phyloP scores from a whole-genome alignment of 2,888 invertebrate species.

The Mamestra brassicae region DNA sequence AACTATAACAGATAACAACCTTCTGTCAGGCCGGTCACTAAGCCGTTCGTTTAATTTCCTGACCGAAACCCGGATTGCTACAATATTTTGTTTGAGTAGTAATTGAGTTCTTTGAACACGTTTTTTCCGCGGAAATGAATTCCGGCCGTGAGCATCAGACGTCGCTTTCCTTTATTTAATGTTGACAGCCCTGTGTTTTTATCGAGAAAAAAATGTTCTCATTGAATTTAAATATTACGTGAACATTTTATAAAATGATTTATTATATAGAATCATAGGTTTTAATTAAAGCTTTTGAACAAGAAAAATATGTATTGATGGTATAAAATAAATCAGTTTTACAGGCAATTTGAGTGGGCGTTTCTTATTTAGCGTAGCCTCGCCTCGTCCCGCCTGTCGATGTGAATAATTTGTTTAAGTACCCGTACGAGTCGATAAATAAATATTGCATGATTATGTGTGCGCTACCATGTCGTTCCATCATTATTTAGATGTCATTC shows the following conservation, averaged over 20 bases:
- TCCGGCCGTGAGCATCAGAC: slow-evolving; percentile 72
- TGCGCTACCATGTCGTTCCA: slow-evolving; percentile 58
- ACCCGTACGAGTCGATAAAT: slow-evolving; percentile 46
- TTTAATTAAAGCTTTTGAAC: slow-evolving; percentile 57
- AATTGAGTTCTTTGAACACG: slow-evolving; percentile 88
- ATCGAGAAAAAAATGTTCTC: slow-evolving; percentile 54
- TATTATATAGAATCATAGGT: slow-evolving; percentile 49
- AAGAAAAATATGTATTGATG: slow-evolving; percentile 40
- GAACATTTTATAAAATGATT: slow-evolving; percentile 51
- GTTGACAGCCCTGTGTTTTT: slow-evolving; percentile 66
- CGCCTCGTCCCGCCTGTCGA: slow-evolving; percentile 35
- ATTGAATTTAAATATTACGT: slow-evolving; percentile 65
- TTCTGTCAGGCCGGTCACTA: slow-evolving; percentile 82
- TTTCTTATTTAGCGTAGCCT: slow-evolving; percentile 53
- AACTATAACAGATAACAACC: slow-evolving; percentile 86
- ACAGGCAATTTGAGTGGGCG: slow-evolving; percentile 44
- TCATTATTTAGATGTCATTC: slow-evolving; percentile 66
- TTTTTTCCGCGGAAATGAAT: slow-evolving; percentile 88
- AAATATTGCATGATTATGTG: slow-evolving; percentile 52
- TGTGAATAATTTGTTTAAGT: slow-evolving; percentile 53
- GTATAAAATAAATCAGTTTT: slow-evolving; percentile 58
- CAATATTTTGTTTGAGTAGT: slow-evolving; percentile 89
- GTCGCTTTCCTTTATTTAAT: slow-evolving; percentile 72
- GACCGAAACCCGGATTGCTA: slow-evolving; percentile 83
- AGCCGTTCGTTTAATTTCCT: slow-evolving; percentile 90